A percentile compares a stretch with the other conserved stretches of the same genome.
Conservation (phyloP, 2,113 vertebrate species). For the Oceanodroma tethys region DNA sequence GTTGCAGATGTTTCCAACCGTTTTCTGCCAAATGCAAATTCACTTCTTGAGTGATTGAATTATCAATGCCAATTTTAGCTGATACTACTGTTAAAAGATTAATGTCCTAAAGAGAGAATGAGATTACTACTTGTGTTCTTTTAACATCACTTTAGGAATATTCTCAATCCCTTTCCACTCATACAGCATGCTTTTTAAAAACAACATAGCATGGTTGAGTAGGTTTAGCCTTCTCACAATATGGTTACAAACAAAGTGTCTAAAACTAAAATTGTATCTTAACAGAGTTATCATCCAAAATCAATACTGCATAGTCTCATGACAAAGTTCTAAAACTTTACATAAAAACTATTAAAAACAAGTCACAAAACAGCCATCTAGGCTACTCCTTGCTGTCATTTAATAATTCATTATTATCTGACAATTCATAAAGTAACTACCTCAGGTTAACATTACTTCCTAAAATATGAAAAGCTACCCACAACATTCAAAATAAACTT, state of each 20-base stretch:
- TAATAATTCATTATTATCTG: background rate
- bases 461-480: background rate
- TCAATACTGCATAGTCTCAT: background rate
- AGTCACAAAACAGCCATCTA: background rate
- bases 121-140: background rate
- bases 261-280: background rate
- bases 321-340: background rate
- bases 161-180: background rate
- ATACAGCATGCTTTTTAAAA: background rate
- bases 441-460: background rate
- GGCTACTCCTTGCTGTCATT: background rate
- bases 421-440: background rate
- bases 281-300: background rate
- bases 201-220: background rate
- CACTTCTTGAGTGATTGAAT: background rate
- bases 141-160: background rate
- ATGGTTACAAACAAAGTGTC: background rate
- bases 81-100: slow-evolving; percentile 22
- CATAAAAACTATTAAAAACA: background rate
- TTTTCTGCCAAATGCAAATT: slow-evolving; percentile 28
- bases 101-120: background rate
- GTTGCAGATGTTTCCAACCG: background rate
- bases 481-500: background rate
- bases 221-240: background rate
- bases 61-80: slow-evolving; percentile 22